phyloP scores from a whole-genome alignment of 2,797 vertebrate genomes.

The Buceros bicornis region DNA sequence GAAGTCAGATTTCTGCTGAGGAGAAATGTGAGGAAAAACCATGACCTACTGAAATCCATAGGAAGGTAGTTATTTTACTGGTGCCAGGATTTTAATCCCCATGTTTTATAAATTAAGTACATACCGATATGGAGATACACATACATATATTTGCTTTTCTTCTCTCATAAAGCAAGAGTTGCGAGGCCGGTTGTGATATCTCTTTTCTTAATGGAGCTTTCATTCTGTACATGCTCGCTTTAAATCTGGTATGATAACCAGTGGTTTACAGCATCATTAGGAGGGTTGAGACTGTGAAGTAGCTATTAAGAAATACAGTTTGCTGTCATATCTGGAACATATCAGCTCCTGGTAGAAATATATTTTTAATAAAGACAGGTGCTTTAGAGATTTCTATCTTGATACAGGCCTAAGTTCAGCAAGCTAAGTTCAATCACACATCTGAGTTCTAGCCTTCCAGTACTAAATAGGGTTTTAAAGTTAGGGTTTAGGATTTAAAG shows the following conservation, averaged over 20 bases:
- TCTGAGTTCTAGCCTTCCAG: not conserved
- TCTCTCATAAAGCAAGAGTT: not conserved
- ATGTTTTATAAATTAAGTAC: not conserved
- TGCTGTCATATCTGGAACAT: not conserved
- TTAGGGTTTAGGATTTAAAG: conserved; percentile 19
- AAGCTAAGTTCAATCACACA: not conserved
- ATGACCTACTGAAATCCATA: not conserved
- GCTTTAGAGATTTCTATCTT: not conserved
- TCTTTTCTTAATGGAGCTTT: not conserved
- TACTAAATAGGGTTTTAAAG: not conserved
- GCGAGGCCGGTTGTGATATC: not conserved
- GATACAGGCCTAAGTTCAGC: not conserved
- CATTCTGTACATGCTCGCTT: not conserved
- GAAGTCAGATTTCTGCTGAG: not conserved
- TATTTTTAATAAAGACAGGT: conserved; percentile 32
- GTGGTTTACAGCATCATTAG: not conserved
- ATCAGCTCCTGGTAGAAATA: not conserved
- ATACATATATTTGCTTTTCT: not conserved
- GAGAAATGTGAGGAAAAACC: not conserved
- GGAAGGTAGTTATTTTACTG: not conserved
- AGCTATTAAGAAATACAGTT: conserved; percentile 6
- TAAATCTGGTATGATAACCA: not conserved
- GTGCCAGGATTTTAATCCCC: not conserved
- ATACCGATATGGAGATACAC: not conserved
- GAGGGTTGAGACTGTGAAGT: not conserved